Base-by-base conservation (phyloP, 2,797 vertebrate species). In the Peromyscus aztecus region DNA sequence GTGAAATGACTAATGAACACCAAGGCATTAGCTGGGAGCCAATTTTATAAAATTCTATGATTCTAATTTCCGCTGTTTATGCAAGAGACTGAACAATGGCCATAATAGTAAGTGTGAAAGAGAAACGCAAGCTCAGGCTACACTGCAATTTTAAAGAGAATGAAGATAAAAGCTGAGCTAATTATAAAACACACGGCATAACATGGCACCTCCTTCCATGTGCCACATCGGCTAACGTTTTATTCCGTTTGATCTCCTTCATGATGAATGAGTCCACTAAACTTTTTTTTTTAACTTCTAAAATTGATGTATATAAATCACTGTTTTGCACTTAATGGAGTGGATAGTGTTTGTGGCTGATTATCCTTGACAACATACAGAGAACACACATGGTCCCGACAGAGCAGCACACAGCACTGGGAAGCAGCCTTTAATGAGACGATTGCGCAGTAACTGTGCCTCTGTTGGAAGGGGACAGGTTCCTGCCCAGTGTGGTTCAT, bases 21-120 rank as follows among this genome's bases (percentile, higher is more conserved):
- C 69, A 71, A 9, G 13, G 27, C 86, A 77, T 34, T 67, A 87
- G 73, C 69, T 55, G 37, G 55, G 73, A 94, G 89, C 94, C 67
- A 84, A 84, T 82, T 94, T 87, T 77, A 87, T 55, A 85, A 78
- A 89, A 84, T 82, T 91, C 86, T 77, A 65, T 40, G 81, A 75
- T 84, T 91, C 96, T 92, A 94, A 95, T 96, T 97, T 96, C 97
- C 6, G 4, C 63, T 93, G 40, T 86, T 96, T 83, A 96, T 69
- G 89, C 87, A 91, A 85, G 65, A 92, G 57, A 46, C 63, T 71
- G 63, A 96, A 92, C 94, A 94, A 76, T 17, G 76, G 95, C 91
- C 95, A 75, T n/a, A 23, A 46, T 0, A 87, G 92, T 43, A 43
- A 80, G 37, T 19, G 37, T 59, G 71, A 16, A 6, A 78, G 87